A percentile compares a stretch with the other conserved stretches of the same genome.
Evolutionary conservation across 2,113 vertebrate species (phyloP).

Genomic region (Tympanuchus pallidicinctus): DNA sequence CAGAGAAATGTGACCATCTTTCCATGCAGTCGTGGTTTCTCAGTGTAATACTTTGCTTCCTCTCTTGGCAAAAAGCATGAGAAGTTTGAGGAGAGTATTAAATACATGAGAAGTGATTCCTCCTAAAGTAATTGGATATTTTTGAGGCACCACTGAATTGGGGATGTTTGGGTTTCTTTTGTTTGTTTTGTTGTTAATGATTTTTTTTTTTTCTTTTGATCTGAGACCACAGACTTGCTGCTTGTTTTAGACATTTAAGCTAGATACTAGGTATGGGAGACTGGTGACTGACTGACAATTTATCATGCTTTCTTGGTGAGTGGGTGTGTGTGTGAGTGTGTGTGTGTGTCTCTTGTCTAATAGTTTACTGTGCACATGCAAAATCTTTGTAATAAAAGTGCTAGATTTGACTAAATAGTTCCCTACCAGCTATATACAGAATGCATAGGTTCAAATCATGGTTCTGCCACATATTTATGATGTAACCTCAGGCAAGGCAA

Average conservation of each 20-base stretch:
- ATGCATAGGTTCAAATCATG: background rate
- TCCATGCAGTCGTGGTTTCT: background rate
- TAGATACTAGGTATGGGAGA: background rate
- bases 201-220: too few relatives aligned
- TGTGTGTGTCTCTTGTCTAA: background rate
- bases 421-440: background rate
- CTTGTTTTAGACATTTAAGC: background rate
- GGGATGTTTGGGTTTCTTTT: background rate
- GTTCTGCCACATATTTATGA: slow-evolving; percentile 26
- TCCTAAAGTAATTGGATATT: background rate
- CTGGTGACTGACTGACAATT: background rate
- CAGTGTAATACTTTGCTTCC: background rate
- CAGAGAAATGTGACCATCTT: background rate
- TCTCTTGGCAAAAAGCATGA: background rate
- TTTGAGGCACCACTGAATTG: background rate
- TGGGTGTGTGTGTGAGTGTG: background rate
- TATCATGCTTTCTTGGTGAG: background rate
- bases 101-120: background rate
- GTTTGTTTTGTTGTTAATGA: background rate
- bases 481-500: slow-evolving; percentile 48
- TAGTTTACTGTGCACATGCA: background rate
- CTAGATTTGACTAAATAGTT: background rate
- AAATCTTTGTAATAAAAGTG: background rate
- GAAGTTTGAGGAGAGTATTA: background rate
- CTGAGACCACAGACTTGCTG: background rate